Evolutionary conservation across 92 coral and sea anemone species (phyloP).

Genomic region (Diadumene lineata): DNA sequence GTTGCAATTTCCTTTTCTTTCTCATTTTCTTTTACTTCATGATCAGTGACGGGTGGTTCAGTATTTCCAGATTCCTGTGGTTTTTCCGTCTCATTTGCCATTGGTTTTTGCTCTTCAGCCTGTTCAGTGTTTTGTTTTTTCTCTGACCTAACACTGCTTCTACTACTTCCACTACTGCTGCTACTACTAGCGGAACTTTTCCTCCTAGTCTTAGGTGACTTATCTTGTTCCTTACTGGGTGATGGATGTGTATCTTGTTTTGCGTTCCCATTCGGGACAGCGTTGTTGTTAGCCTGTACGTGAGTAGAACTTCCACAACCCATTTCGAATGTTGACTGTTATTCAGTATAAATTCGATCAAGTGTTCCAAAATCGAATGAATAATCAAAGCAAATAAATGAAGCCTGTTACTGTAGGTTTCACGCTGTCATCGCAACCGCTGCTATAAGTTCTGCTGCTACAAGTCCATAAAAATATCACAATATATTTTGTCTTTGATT

Average conservation of each 20-base stretch:
- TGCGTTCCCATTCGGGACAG: conserved; percentile 55
- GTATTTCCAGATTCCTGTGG: conserved; percentile 12
- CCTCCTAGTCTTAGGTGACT: conserved; percentile 11
- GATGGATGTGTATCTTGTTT: conserved; percentile 42
- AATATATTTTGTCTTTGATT: not conserved
- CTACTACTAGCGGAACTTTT: conserved; percentile 31
- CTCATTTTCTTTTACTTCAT: conserved; percentile 3
- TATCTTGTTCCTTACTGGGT: conserved; percentile 20
- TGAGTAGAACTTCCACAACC: conserved; percentile 71
- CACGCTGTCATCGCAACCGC: not conserved
- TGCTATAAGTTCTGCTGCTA: not conserved
- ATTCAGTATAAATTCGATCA: not conserved
- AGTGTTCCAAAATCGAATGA: not conserved
- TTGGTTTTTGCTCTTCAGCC: not conserved
- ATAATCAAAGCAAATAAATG: not conserved
- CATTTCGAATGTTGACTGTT: conserved; percentile 28
- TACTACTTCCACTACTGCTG: conserved; percentile 24
- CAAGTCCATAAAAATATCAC: not conserved
- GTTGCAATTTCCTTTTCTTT: conserved; percentile 1
- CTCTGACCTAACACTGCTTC: conserved; percentile 24
- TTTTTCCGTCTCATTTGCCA: not conserved
- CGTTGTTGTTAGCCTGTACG: conserved; percentile 17
- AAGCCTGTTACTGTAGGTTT: not conserved
- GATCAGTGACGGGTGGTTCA: not conserved
- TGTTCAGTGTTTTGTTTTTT: conserved; percentile 12